These are phyloP conservation scores for Drosophila colorata DNA, from an alignment of 2,888 invertebrate species.

Conservation along the genomic window DNA sequence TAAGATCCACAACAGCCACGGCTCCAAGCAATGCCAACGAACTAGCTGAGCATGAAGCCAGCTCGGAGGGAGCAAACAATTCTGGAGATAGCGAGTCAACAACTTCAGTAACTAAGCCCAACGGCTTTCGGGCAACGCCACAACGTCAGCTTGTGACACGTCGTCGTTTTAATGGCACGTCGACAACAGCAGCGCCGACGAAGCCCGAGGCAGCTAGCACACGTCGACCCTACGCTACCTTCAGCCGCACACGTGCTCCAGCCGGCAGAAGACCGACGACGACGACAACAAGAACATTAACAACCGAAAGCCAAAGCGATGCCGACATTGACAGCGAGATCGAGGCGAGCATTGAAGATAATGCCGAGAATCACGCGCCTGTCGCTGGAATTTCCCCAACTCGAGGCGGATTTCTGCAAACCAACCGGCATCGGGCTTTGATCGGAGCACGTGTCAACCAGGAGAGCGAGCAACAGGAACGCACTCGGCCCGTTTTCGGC, in stretches of 20 bases:
- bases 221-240: conserved; percentile 52
- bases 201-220: conserved; percentile 33
- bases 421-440: conserved; percentile 67
- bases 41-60: neutral
- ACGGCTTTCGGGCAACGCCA: neutral
- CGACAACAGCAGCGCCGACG: conserved; percentile 23
- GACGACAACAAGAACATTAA: conserved; percentile 22
- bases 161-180: conserved; percentile 4
- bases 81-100: neutral
- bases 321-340: conserved; percentile 17
- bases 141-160: neutral
- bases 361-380: conserved; percentile 4
- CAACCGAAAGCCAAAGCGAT: conserved; percentile 9
- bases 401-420: conserved; percentile 54
- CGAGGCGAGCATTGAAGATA: conserved; percentile 38
- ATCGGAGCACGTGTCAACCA: conserved; percentile 9
- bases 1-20: neutral
- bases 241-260: conserved; percentile 56
- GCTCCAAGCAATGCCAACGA: neutral
- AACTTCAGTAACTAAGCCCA: neutral
- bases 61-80: neutral
- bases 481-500: conserved; percentile 15
- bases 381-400: conserved; percentile 15
- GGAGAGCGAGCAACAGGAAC: neutral
- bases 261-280: conserved; percentile 26